Conservation (phyloP, 1,140 invertebrate species). For the Trachymyrmex septentrionalis region DNA sequence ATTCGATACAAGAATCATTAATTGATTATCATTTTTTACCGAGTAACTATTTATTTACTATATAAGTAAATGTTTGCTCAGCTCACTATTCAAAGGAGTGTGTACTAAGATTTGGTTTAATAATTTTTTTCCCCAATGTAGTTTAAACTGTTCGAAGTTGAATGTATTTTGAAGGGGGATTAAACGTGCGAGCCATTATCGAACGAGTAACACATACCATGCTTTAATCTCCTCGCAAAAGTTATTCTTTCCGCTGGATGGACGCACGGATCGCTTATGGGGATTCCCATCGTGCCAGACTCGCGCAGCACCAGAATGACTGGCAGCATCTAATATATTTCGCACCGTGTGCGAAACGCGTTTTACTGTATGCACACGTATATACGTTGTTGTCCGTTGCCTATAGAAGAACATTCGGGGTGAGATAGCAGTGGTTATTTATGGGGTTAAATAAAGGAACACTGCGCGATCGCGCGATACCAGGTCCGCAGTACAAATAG, state of each 20-base stretch:
- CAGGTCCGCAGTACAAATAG: conserved; percentile 81
- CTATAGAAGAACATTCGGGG: conserved; percentile 76
- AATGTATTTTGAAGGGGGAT: background rate
- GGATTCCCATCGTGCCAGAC: conserved; percentile 63
- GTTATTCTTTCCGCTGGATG: conserved; percentile 59
- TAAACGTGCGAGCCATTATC: conserved; percentile 44
- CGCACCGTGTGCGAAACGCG: conserved; percentile 29
- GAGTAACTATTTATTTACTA: too few relatives aligned
- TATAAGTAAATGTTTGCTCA: too few relatives aligned
- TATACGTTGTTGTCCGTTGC: conserved; percentile 59
- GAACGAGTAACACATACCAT: conserved; percentile 30
- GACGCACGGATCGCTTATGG: conserved; percentile 60
- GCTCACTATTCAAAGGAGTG: too few relatives aligned
- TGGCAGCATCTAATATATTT: conserved; percentile 78
- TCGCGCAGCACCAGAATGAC: conserved; percentile 64
- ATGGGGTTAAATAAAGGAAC: conserved; percentile 86
- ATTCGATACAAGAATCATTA: too few relatives aligned
- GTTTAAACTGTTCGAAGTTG: background rate
- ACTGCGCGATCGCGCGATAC: conserved; percentile 83
- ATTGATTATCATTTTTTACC: too few relatives aligned
- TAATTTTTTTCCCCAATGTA: too few relatives aligned
- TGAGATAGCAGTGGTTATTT: conserved; percentile 84
- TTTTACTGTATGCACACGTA: conserved; percentile 6
- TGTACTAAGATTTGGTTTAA: too few relatives aligned
- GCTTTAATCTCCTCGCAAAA: conserved; percentile 48